Base-by-base conservation (phyloP, 2,797 vertebrate species). In the Lycodopsis pacificus region DNA sequence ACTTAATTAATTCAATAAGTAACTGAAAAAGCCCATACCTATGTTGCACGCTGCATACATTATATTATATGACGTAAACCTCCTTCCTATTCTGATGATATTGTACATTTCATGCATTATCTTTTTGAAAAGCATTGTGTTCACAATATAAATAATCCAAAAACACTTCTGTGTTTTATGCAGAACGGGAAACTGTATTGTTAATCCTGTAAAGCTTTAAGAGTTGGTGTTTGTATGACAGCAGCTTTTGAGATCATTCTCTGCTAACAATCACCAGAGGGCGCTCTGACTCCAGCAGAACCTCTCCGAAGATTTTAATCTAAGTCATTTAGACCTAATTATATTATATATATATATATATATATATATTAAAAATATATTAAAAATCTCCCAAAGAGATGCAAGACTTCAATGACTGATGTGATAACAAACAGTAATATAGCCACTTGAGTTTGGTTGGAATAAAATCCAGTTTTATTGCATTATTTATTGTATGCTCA, bases 211-310 rank as follows among this genome's bases (percentile, higher is more conserved):
- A 32, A 32, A 32, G 30, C 30, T 32, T 32, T 32, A 32, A 32
- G 30, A 32, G 4, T 32, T 32, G 30, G 1, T 4, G 27, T 64
- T 54, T 57, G 7, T 32, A 2, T n/a, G 9, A 19, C 13, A 2
- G 38, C 15, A 13, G 48, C 53, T 48, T 65, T 10, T 20, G 20
- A 40, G 25, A 27, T 46, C 0, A 14, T 4, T 51, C 51, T 44
- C 61, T 1, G 4, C 5, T 61, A 2, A 20, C 27, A 8, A 36
- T 22, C 88, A 89, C 34, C 58, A 83, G 89, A 58, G 76, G 85
- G 87, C 54, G 65, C 81, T 81, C 1, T 56, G 40, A 78, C 68
- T 69, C 73, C 56, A 71, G 67, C 68, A 69, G 32, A 34, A 34
- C 30, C 5, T 32, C 30, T 32, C 51, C 25, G 17, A 64, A 13